A percentile compares a stretch with the other conserved stretches of the same genome.
These are phyloP conservation scores for Nomada hirtipes DNA, from an alignment of 2,888 invertebrate genomes.

Conservation along the genomic window DNA sequence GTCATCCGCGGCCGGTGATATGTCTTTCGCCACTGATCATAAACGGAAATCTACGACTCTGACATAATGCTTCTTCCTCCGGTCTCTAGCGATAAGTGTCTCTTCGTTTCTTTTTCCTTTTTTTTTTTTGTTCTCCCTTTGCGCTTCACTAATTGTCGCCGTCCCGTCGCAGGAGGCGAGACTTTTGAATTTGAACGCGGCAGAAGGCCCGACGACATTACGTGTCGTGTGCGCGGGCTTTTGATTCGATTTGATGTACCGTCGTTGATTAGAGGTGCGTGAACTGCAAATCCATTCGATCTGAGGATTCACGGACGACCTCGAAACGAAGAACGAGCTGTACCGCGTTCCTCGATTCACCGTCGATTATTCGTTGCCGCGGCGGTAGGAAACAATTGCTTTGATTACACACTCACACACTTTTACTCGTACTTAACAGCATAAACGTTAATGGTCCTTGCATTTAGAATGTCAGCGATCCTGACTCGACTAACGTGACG, in stretches of 20 bases:
- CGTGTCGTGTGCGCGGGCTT: constrained; percentile 58
- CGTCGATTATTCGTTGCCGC: constrained; percentile 45
- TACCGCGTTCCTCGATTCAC: too few relatives aligned
- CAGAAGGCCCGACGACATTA: constrained; percentile 38
- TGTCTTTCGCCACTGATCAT: constrained; percentile 69
- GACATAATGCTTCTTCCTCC: constrained; percentile 11
- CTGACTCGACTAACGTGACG: background rate
- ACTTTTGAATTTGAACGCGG: constrained; percentile 34
- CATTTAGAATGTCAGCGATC: constrained; percentile 33
- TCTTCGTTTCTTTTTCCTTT: background rate
- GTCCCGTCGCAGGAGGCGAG: constrained; percentile 39
- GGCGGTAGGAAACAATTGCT: background rate
- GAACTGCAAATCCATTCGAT: background rate
- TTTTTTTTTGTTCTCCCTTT: constrained; percentile 29
- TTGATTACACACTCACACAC: background rate
- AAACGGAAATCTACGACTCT: constrained; percentile 54
- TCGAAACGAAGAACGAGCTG: background rate
- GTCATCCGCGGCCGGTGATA: constrained; percentile 70
- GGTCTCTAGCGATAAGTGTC: background rate
- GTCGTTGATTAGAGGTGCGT: background rate
- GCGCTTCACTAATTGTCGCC: constrained; percentile 15
- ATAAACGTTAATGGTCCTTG: constrained; percentile 42
- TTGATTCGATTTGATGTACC: constrained; percentile 66
- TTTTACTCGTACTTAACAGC: constrained; percentile 1
- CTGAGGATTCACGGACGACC: background rate